A percentile compares a stretch with the other conserved stretches of the same genome.
Evolutionary conservation across 1,140 invertebrate genomes (phyloP).

Genomic region (Drosophila lini): DNA sequence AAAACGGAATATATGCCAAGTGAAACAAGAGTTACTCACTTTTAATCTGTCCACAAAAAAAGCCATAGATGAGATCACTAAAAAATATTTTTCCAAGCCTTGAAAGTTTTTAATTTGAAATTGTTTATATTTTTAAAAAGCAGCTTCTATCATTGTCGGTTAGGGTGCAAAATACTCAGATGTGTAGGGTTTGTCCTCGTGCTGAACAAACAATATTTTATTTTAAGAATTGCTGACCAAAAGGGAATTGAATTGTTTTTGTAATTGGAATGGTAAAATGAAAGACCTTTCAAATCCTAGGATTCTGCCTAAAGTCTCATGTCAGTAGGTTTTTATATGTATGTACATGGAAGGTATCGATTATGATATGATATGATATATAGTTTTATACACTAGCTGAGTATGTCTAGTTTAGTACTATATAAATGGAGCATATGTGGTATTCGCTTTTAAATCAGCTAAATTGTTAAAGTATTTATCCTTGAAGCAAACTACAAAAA

Average conservation of each 20-base stretch:
- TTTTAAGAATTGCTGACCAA: slow-evolving; percentile 33
- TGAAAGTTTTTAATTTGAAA: background rate
- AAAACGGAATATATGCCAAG: slow-evolving; percentile 48
- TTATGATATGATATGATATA: slow-evolving; percentile 26
- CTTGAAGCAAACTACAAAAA: slow-evolving; percentile 17
- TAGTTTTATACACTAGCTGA: slow-evolving; percentile 60
- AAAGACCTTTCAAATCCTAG: slow-evolving; percentile 9
- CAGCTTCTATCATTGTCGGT: slow-evolving; percentile 14
- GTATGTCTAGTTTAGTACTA: slow-evolving; percentile 38
- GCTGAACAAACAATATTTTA: slow-evolving; percentile 45
- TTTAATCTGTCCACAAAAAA: slow-evolving; percentile 53
- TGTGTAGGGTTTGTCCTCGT: slow-evolving; percentile 28
- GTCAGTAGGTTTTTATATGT: slow-evolving; percentile 58
- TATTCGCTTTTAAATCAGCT: slow-evolving; percentile 72
- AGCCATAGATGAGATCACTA: slow-evolving; percentile 45
- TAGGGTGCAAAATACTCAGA: slow-evolving; percentile 62
- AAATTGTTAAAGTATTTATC: slow-evolving; percentile 58
- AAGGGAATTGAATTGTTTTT: slow-evolving; percentile 56
- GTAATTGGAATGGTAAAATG: slow-evolving; percentile 12
- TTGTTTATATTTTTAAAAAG: slow-evolving; percentile 5
- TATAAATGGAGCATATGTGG: slow-evolving; percentile 53
- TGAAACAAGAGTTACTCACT: slow-evolving; percentile 38
- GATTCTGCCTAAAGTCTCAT: slow-evolving; percentile 18
- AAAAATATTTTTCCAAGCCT: background rate
- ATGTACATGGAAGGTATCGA: slow-evolving; percentile 26